These are phyloP conservation scores for Holothuria leucospilota DNA, from an alignment of 53 echinoderm and acorn worm species.

Conservation along the genomic window DNA sequence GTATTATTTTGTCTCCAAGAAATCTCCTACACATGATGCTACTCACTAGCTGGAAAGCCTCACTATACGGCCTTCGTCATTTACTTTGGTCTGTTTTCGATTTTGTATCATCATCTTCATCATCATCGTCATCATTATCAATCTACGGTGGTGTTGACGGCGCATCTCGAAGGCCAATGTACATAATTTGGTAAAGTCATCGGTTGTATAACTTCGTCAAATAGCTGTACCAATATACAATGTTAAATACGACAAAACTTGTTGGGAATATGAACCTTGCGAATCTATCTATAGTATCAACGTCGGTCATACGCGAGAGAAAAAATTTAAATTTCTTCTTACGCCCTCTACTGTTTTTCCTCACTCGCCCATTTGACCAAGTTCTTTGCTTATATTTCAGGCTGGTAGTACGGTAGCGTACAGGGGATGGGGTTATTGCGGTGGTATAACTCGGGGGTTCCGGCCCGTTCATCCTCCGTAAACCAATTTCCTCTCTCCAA, in stretches of 20 bases:
- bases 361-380: constrained; percentile 10
- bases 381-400: constrained; percentile 42
- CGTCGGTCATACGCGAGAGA: constrained; percentile 72
- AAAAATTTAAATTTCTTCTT: constrained; percentile 34
- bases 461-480: constrained; percentile 22
- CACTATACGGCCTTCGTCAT: too few species aligned
- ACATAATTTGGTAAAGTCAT: not conserved
- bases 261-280: constrained; percentile 82
- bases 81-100: too few species aligned
- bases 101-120: too few species aligned
- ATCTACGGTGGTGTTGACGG: too few species aligned
- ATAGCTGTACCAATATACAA: constrained; percentile 93
- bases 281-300: constrained; percentile 85
- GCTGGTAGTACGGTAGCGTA: constrained; percentile 17
- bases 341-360: constrained; percentile 14
- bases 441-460: constrained; percentile 36
- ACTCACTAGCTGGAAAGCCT: too few species aligned
- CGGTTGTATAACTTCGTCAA: constrained; percentile 59
- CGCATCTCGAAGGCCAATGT: too few species aligned
- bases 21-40: too few species aligned
- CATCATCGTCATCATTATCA: too few species aligned
- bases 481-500: constrained; percentile 46
- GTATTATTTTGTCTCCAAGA: too few species aligned
- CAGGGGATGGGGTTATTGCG: constrained; percentile 33
- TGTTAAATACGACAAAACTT: constrained; percentile 83